Percentiles rank a stretch among this genome's conserved stretches.
phyloP scores from a whole-genome alignment of 1,140 invertebrate genomes.

The Cyrtorhinus lividipennis region DNA sequence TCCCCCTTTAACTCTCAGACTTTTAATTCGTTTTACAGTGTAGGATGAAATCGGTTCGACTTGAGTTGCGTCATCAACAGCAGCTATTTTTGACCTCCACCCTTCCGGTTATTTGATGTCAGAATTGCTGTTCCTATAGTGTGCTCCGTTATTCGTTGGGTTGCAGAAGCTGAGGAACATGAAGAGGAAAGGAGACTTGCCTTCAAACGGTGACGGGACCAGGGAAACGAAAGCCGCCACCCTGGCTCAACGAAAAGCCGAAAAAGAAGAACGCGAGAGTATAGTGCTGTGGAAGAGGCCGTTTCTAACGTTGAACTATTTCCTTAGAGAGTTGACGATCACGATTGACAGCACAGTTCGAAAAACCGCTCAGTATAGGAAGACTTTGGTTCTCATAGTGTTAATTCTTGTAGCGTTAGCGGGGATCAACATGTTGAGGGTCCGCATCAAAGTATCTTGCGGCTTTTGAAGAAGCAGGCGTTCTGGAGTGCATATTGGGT shows the following conservation, averaged over 20 bases:
- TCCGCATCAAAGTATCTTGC: slow-evolving; percentile 41
- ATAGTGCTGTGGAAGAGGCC: slow-evolving; percentile 79
- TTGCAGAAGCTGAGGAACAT: slow-evolving; percentile 18
- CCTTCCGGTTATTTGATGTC: too few species aligned
- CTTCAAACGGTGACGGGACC: slow-evolving; percentile 14
- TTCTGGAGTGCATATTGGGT: slow-evolving; percentile 87
- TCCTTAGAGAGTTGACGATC: slow-evolving; percentile 45
- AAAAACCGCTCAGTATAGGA: slow-evolving; percentile 29
- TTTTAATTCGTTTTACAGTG: too few species aligned
- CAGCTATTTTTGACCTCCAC: too few species aligned
- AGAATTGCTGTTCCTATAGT: too few species aligned
- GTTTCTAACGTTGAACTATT: slow-evolving; percentile 68
- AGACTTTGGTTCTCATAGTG: slow-evolving; percentile 27
- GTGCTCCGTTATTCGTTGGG: too few species aligned
- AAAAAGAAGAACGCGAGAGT: slow-evolving; percentile 38
- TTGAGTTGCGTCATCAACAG: too few species aligned
- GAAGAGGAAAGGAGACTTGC: slow-evolving; percentile 16
- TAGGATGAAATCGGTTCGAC: too few species aligned
- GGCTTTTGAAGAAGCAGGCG: slow-evolving; percentile 34
- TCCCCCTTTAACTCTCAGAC: too few species aligned
- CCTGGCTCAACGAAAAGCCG: slow-evolving; percentile 29
- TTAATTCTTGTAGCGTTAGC: slow-evolving; percentile 30
- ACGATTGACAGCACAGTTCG: slow-evolving; percentile 14
- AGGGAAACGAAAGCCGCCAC: slow-evolving; percentile 2
- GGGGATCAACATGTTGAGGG: slow-evolving; percentile 36